These are phyloP conservation scores for Steinernema feltiae DNA, from an alignment of 1,140 invertebrate genomes.

Conservation along the genomic window DNA sequence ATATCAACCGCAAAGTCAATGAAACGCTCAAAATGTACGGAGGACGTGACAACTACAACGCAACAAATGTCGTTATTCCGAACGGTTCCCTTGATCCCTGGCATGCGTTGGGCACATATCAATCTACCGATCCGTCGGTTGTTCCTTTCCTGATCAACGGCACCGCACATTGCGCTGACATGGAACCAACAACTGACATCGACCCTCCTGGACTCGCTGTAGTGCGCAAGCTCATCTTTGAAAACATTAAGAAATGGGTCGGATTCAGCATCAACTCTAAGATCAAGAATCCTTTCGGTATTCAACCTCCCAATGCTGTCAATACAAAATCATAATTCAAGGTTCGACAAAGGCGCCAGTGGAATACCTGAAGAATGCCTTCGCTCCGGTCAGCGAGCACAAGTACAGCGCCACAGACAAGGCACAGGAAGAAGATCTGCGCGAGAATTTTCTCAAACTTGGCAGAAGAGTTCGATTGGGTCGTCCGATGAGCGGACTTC, in stretches of 20 bases:
- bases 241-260: background rate
- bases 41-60: slow-evolving; percentile 67
- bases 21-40: slow-evolving; percentile 66
- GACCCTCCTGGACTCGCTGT: background rate
- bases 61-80: slow-evolving; percentile 54
- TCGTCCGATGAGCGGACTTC: background rate
- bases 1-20: background rate
- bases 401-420: background rate
- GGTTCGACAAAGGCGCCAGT: background rate
- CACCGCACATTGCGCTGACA: background rate
- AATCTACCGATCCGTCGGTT: background rate
- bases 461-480: background rate
- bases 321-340: background rate
- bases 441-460: background rate
- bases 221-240: background rate
- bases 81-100: slow-evolving; percentile 32
- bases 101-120: slow-evolving; percentile 18
- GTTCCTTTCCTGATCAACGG: background rate
- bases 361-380: background rate
- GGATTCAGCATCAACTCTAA: background rate
- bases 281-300: background rate
- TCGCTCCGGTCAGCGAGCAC: background rate
- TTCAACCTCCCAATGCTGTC: background rate
- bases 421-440: background rate
- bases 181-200: background rate